Base-by-base conservation (phyloP, 2,797 vertebrate genomes). In the Rhinogobio ventralis region DNA sequence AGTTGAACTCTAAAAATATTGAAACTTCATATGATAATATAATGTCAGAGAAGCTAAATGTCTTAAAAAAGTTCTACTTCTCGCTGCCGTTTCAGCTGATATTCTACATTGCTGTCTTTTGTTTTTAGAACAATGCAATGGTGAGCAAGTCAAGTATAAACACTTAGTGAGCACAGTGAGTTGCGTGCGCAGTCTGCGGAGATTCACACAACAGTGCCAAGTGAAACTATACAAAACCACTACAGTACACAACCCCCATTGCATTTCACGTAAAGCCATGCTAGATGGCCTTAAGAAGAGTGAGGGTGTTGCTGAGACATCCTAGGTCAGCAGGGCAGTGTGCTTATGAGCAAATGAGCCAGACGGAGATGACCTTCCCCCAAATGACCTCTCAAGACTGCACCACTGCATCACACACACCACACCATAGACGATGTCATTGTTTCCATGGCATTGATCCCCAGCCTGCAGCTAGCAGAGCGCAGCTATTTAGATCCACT, bases 331-430 rank as follows among this genome's bases (percentile, higher is more conserved):
- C 49, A 81, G 62, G 82, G 62, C 42, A 75, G 55, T 66, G 75
- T 55, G 55, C 73, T 77, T 86, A 71, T 82, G 36, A 83, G 74
- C 73, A 71, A 66, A 51, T 72, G 68, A 83, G 81, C 25, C 71
- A 62, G 69, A 75, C 25, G 5, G 23, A 76, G 46, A 75, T 4
- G 68, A 86, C 85, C 80, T 79, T 64, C 77, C 67, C 77, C 53
- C 19, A 57, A 33, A 62, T 55, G 7, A 81, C 73, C 80, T 76
- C 57, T 53, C 55, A 46, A 87, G 90, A 92, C 91, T 93, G 93
- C 92, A 87, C 91, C 91, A 94, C 90, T 92, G 89, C 86, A 90
- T 91, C 91, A 93, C 89, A 89, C 91, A 90, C 90, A 57, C 49
- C 91, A 91, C 62, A 75, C 77, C 83, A 75, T 82, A 79, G 71